Evolutionary conservation across 2,113 vertebrate genomes (phyloP).

Genomic region (Lota lota): DNA sequence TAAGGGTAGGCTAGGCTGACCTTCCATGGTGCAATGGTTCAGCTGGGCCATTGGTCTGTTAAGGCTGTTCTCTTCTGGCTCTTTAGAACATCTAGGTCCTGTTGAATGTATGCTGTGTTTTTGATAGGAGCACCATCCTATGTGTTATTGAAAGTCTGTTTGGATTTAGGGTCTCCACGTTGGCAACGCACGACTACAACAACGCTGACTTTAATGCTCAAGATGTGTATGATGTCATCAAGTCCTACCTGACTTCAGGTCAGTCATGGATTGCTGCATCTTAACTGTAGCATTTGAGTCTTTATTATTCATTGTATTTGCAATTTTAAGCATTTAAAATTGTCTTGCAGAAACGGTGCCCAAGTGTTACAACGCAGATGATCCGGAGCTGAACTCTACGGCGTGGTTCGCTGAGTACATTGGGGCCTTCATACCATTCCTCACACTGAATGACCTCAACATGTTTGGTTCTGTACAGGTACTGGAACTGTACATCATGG

Average conservation of each 20-base stretch:
- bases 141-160: neutral
- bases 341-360: conserved; percentile 42
- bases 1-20: too few species aligned
- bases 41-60: too few species aligned
- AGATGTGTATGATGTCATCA: conserved; percentile 65
- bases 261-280: neutral
- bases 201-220: conserved; percentile 32
- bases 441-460: conserved; percentile 58
- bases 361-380: conserved; percentile 56
- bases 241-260: conserved; percentile 64
- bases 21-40: too few species aligned
- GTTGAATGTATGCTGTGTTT: too few species aligned
- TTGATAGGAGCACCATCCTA: too few species aligned
- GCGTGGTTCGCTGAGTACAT: conserved; percentile 75
- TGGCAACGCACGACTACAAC: conserved; percentile 54
- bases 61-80: too few species aligned
- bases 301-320: too few species aligned
- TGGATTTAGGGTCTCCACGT: conserved; percentile 55
- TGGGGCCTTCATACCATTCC: conserved; percentile 56
- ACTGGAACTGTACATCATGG: neutral
- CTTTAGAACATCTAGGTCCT: too few species aligned
- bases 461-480: conserved; percentile 57
- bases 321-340: neutral
- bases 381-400: conserved; percentile 68
- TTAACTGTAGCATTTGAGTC: neutral